These are phyloP conservation scores for Rhizoglyphus robini DNA, from an alignment of 1,140 invertebrate species.

Conservation along the genomic window DNA sequence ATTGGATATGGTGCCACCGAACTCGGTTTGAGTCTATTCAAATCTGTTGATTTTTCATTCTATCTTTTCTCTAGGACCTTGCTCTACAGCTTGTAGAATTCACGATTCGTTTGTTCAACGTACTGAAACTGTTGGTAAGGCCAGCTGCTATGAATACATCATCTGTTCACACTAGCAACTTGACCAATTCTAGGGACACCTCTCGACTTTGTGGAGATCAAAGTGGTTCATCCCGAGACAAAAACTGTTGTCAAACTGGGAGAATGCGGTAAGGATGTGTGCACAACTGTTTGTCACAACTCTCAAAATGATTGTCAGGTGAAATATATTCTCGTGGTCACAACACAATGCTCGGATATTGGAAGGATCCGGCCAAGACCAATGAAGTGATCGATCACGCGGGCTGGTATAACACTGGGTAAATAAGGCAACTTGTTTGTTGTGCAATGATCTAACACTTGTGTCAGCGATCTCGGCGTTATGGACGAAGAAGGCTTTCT, in stretches of 20 bases:
- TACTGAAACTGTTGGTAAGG: constrained; percentile 16
- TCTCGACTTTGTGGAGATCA: constrained; percentile 58
- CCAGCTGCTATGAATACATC: no score
- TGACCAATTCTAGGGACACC: no score
- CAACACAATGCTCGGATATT: constrained; percentile 68
- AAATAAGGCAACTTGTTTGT: constrained; percentile 30
- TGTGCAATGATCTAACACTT: neutral
- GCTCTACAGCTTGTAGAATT: neutral
- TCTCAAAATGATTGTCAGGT: no score
- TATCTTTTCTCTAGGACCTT: constrained; percentile 10
- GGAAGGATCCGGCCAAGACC: constrained; percentile 65
- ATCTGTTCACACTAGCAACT: constrained; percentile 31
- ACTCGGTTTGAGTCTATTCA: constrained; percentile 4
- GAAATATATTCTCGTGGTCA: constrained; percentile 74
- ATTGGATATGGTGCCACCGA: constrained; percentile 23
- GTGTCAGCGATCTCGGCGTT: constrained; percentile 51
- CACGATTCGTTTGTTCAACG: neutral
- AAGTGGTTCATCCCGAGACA: constrained; percentile 52
- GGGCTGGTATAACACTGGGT: constrained; percentile 83
- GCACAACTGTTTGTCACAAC: no score
- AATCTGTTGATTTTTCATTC: neutral
- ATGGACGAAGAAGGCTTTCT: constrained; percentile 61
- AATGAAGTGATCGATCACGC: constrained; percentile 51
- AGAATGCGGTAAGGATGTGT: no score
- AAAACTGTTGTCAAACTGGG: constrained; percentile 20